A percentile compares a stretch with the other conserved stretches of the same genome.
These are phyloP conservation scores for Euborellia annulipes DNA, from an alignment of 1,140 invertebrate genomes.

Conservation along the genomic window DNA sequence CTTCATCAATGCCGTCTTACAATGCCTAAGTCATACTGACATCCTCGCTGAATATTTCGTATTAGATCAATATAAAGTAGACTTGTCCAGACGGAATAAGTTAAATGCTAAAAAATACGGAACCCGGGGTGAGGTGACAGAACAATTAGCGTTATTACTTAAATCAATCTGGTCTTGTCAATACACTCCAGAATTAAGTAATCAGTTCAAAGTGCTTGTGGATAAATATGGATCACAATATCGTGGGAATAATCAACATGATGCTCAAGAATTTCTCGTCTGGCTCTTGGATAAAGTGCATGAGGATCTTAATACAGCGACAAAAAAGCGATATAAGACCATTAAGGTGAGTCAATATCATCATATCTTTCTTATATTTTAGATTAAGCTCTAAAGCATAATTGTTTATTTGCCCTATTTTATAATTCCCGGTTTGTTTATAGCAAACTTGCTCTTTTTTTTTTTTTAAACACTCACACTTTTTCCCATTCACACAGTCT, in stretches of 20 bases:
- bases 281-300: slow-evolving; percentile 96
- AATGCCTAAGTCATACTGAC: slow-evolving; percentile 88
- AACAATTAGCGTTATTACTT: slow-evolving; percentile 74
- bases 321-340: slow-evolving; percentile 82
- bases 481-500: too few species aligned
- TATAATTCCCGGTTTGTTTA: too few species aligned
- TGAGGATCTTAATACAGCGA: slow-evolving; percentile 87
- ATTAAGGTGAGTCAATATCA: slow-evolving; percentile 51
- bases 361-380: slow-evolving; percentile 5
- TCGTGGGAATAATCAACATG: slow-evolving; percentile 79
- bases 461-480: too few species aligned
- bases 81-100: slow-evolving; percentile 71
- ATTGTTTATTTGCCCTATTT: too few species aligned
- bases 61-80: slow-evolving; percentile 79
- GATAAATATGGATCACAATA: slow-evolving; percentile 82
- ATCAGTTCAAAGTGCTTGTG: slow-evolving; percentile 64
- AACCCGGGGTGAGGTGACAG: slow-evolving; percentile 84
- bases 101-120: slow-evolving; percentile 81
- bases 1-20: slow-evolving; percentile 89
- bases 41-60: slow-evolving; percentile 90
- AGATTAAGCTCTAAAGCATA: too few species aligned
- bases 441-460: too few species aligned
- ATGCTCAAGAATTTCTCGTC: slow-evolving; percentile 92
- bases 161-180: slow-evolving; percentile 88
- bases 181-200: slow-evolving; percentile 80